Base-by-base conservation (phyloP, 2,113 vertebrate species). In the Centropristis striata region DNA sequence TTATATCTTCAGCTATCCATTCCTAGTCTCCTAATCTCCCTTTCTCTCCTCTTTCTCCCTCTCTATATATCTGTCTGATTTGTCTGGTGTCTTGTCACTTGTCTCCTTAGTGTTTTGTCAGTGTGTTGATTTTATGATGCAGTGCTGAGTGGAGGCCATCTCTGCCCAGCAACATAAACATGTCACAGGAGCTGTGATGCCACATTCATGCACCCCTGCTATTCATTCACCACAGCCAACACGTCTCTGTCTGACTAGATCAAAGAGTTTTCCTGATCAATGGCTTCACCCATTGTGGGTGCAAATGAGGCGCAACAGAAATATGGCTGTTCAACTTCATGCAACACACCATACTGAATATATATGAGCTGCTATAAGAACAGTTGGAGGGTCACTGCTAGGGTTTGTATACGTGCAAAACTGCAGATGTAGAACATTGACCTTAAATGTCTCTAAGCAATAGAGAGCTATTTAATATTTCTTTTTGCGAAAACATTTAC, bases 91-190 rank as follows among this genome's bases (percentile, higher is more conserved):
- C 51, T 36, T 54, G 42, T 69, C 68, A 1, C 51, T 66, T 68
- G 37, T 76, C n/a, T 85, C 44, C 20, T 12, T 47, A 10, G 10
- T 65, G 27, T 46, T 14, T 14, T 23, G 61, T 63, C 50, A 50
- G 12, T 18, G 10, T 65, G 51, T 44, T 76, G 42, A 73, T 79
- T 70, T 73, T 41, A 73, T 41, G 23, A 73, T 28, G 42, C 47
- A 4, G 61, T 27, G 39, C 41, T 80, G 37, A 78, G 58, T 58
- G 39, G n/a, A 67, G 39, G 46, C 51, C 63, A 64, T 49, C 21
- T 81, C 54, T 74, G 37, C 49, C 47, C 7, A 28, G 44, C 57
- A 72, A 54, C 85, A 84, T 50, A 36, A 50, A 57, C 21, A 74
- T 53, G 39, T 57, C 37, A 58, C 23, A n/a, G 44, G 10, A 54